Evolutionary conservation across 2,888 invertebrate genomes (phyloP).

Genomic region (Agelastica alni): DNA sequence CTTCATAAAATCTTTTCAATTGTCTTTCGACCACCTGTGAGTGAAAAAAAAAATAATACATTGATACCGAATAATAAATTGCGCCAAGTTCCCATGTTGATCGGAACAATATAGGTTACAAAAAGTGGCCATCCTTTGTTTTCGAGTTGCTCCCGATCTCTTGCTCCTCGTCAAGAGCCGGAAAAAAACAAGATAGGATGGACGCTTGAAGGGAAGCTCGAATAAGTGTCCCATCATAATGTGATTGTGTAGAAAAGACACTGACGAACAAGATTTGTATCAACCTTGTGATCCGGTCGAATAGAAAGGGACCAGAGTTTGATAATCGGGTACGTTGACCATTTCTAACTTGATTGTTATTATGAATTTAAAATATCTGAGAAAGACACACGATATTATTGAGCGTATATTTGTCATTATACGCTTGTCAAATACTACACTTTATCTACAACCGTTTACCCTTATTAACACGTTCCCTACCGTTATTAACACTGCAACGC

Average conservation of each 20-base stretch:
- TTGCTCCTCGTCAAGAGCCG: conserved; percentile 29
- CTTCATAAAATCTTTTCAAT: conserved; percentile 7
- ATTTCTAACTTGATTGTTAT: too few species aligned
- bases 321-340: conserved; percentile 8
- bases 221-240: conserved; percentile 17
- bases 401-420: too few species aligned
- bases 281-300: conserved; percentile 3
- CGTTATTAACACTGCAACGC: too few species aligned
- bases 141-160: conserved; percentile 32
- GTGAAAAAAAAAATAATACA: conserved; percentile 18
- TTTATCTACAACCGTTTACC: too few species aligned
- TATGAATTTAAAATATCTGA: too few species aligned
- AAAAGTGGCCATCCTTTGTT: conserved; percentile 36
- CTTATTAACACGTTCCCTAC: too few species aligned
- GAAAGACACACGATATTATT: too few species aligned
- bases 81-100: conserved; percentile 33
- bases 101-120: conserved; percentile 31
- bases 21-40: conserved; percentile 19
- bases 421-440: too few species aligned
- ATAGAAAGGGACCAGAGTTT: conserved; percentile 6
- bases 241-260: conserved; percentile 17
- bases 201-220: conserved; percentile 20
- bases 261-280: conserved; percentile 16
- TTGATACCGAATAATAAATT: conserved; percentile 28
- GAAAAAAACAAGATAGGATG: conserved; percentile 27